A percentile compares a stretch with the other conserved stretches of the same genome.
Conservation (phyloP, 2,888 invertebrate genomes). For the Oscheius sp. region DNA sequence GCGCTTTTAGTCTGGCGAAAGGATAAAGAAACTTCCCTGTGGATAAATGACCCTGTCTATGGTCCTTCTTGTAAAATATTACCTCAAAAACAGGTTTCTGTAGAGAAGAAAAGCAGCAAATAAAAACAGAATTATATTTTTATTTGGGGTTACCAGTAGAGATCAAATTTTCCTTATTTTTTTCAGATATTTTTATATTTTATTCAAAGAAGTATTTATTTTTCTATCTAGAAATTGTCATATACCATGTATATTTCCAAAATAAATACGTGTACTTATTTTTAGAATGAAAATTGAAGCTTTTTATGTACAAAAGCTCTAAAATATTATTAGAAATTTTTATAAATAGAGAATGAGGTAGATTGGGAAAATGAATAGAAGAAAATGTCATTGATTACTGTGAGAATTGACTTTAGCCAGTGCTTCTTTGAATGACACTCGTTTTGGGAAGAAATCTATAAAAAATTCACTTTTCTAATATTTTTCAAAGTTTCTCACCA, state of each 20-base stretch:
- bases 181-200: too few species aligned
- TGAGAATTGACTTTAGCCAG: slow-evolving; percentile 17
- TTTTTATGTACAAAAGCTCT: background rate
- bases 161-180: background rate
- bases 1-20: slow-evolving; percentile 76
- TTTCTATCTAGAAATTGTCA: too few species aligned
- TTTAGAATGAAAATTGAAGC: background rate
- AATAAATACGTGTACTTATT: background rate
- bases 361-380: background rate
- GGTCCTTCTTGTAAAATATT: slow-evolving; percentile 7
- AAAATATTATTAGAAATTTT: background rate
- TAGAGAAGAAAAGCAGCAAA: slow-evolving; percentile 6
- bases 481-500: slow-evolving; percentile 7
- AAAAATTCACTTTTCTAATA: slow-evolving; percentile 10
- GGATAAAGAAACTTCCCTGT: slow-evolving; percentile 71
- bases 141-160: background rate
- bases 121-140: background rate
- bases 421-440: slow-evolving; percentile 39
- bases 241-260: too few species aligned
- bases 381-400: background rate
- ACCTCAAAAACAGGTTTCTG: slow-evolving; percentile 10
- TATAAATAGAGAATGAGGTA: too few species aligned
- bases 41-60: slow-evolving; percentile 70
- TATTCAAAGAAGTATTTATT: too few species aligned
- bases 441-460: slow-evolving; percentile 37